A percentile compares a stretch with the other conserved stretches of the same genome.
Evolutionary conservation across 2,888 invertebrate genomes (phyloP).

Genomic region (Melinopterus prodromus): DNA sequence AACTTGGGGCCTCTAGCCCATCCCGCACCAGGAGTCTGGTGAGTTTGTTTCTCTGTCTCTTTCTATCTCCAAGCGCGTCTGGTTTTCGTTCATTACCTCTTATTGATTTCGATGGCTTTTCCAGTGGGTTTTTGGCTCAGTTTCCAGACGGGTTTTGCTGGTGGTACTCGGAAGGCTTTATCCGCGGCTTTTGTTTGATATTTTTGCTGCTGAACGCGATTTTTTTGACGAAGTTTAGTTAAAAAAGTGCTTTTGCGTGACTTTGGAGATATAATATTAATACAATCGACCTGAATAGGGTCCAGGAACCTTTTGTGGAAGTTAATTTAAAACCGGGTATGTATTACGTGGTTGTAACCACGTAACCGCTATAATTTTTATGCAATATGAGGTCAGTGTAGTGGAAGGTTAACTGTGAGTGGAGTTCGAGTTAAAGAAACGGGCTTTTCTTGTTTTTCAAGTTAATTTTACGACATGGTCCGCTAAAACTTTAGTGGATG

Average conservation of each 20-base stretch:
- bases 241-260: background rate
- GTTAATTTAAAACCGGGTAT: background rate
- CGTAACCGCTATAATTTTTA: background rate
- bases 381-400: background rate
- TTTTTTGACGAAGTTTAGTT: background rate
- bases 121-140: background rate
- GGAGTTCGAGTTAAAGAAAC: background rate
- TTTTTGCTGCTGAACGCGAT: background rate
- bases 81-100: background rate
- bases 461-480: background rate
- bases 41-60: slow-evolving; percentile 59
- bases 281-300: background rate
- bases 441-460: background rate
- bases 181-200: too few species aligned
- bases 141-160: background rate
- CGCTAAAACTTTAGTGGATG: background rate
- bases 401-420: background rate
- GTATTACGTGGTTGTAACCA: background rate
- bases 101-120: background rate
- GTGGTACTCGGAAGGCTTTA: background rate
- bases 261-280: background rate
- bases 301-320: background rate
- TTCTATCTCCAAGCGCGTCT: slow-evolving; percentile 50
- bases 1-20: slow-evolving; percentile 50
- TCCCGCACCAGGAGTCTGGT: slow-evolving; percentile 63